Evolutionary conservation across 2,888 invertebrate genomes (phyloP), one percentile per base, ranked within the genome.

Genomic region (Reticulitermes lucifugus): DNA sequence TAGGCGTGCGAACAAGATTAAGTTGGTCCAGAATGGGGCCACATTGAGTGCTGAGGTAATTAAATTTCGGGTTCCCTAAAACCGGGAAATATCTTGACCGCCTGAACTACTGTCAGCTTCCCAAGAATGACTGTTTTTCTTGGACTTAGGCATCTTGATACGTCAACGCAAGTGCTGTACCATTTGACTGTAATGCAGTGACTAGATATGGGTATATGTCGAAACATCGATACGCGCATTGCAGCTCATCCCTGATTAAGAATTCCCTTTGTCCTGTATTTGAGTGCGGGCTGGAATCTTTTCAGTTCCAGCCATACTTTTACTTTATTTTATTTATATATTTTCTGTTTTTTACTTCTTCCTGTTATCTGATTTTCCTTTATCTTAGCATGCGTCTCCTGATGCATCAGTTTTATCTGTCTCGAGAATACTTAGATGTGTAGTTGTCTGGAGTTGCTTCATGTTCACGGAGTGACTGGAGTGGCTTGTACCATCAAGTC

Each of bases 351-450:
- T 46, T 22, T 77, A 0, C 4, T 46, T n/a, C 51, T 41, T 29
- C 43, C 46, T 46, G 1, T 12, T 22, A 14, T 75, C 43, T 75
- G 35, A 4, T 75, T 59, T 18, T 46, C n/a, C 25, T 77, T 46
- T 77, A 77, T 77, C 77, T 77, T n/a, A 21, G 46, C n/a, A 22
- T 77, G 51, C 77, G 51, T 77, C 46, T 77, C 43, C 29, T 22
- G 5, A 1, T 77, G 77, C 46, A 77, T 35, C 75, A 35, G 46
- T 5, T 75, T 22, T 60, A 60, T 65, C 65, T 65, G 65, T 6
- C 65, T 65, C 65, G 65, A 25, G n/a, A 12, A n/a, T 77, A n/a
- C 51, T 46, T 41, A 73, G 14, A 73, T 2, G 3, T 41, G 73
- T 12, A 73, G 18, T 41, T 73, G 18, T 14, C 41, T 18, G 71